Base-by-base conservation (phyloP, 2,113 vertebrate species). In the Meriones unguiculatus region DNA sequence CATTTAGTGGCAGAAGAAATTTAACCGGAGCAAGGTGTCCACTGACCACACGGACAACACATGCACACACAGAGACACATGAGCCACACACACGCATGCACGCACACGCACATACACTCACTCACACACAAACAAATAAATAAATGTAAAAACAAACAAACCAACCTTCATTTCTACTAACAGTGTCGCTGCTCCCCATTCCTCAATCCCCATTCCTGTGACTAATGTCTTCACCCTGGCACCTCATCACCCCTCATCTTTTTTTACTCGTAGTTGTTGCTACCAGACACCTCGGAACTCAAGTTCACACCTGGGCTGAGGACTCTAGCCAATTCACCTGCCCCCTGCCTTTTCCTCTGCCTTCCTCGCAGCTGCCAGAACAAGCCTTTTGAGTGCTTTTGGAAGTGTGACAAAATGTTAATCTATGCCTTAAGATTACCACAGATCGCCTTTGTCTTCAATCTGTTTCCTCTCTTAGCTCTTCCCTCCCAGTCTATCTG, bases 261-360 rank as follows among this genome's bases (percentile, higher is more conserved):
- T 73, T n/a, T 69, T 78, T 52, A 46, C 2, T 88, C 87, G 10
- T 28, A 41, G n/a, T 65, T 57, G 12, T 82, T 10, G 22, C 32
- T n/a, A 50, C 65, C 25, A 70, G 70, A 22, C 30, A 41, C 25
- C 24, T 28, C 1, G 35, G 41, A 30, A 46, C 46, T 9, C 1
- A 8, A 17, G 46, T 32, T 88, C 54, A 22, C 5, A 15, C 3
- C 35, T 76, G 67, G 59, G 24, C 12, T 65, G 52, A 59, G 82
- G 64, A 12, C n/a, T 54, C 50, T 50, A 8, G 1, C 38, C 14
- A 20, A 0, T 35, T 30, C 1, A 2, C 15, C 15, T 0, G 12
- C 9, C 9, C 64, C 41, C 14, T 41, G 5, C 3, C 17, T 72
- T 87, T 54, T n/a, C 69, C 15, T 81, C 28, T 62, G 13, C 5